Conservation (phyloP, 2,113 vertebrate species). For the Eira barbara region DNA sequence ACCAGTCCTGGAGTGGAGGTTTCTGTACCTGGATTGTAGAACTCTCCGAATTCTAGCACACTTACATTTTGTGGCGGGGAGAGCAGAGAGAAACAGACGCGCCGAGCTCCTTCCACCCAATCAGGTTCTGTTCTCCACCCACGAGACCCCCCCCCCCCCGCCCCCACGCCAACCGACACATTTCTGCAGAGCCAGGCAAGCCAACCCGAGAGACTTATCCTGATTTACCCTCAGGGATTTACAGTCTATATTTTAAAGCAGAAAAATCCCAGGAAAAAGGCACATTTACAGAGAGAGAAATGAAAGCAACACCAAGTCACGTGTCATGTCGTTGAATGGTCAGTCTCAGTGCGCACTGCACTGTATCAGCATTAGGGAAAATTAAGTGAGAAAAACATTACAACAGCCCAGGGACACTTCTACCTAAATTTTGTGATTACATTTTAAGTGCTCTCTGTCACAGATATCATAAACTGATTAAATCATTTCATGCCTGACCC, state of each 20-base stretch:
- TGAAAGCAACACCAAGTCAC: background rate
- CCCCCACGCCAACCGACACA: background rate
- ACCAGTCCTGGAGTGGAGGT: background rate
- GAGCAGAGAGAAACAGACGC: background rate
- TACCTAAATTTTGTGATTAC: slow-evolving; percentile 96
- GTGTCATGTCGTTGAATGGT: slow-evolving; percentile 14
- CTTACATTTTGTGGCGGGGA: background rate
- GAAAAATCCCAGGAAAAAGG: slow-evolving; percentile 22
- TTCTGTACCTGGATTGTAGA: background rate
- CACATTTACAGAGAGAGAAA: slow-evolving; percentile 1
- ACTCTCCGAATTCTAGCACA: background rate
- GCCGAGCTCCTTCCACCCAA: background rate
- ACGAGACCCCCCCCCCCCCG: background rate
- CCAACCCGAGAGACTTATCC: background rate
- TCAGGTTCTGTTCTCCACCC: background rate
- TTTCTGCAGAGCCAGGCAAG: background rate
- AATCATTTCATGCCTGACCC: slow-evolving; percentile 95
- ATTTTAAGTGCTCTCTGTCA: slow-evolving; percentile 96
- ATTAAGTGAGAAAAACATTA: slow-evolving; percentile 87
- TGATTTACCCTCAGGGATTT: slow-evolving; percentile 3
- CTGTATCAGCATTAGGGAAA: slow-evolving; percentile 78
- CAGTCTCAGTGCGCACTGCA: background rate
- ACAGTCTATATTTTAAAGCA: slow-evolving; percentile 13
- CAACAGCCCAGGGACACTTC: slow-evolving; percentile 92
- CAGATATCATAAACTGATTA: slow-evolving; percentile 97